phyloP scores from a whole-genome alignment of 2,797 vertebrate species.

The Salarias fasciatus region DNA sequence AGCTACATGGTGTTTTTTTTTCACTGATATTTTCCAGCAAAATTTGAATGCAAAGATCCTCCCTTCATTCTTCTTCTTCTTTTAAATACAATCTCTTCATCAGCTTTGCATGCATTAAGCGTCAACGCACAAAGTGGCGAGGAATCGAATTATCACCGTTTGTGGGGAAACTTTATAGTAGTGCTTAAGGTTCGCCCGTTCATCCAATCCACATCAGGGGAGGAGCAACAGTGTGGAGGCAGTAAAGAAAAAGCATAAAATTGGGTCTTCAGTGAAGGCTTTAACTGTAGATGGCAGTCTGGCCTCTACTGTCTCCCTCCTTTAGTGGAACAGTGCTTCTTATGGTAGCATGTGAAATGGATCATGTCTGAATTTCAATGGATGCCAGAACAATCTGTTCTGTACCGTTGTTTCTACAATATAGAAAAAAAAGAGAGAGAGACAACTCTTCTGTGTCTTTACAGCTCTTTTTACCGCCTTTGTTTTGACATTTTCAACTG shows the following conservation, averaged over 20 bases:
- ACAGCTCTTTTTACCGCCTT: neutral
- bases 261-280: conserved; percentile 5
- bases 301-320: conserved; percentile 31
- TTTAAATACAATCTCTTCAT: neutral
- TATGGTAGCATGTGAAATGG: conserved; percentile 19
- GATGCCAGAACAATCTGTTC: conserved; percentile 20
- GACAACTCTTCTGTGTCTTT: neutral
- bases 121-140: neutral
- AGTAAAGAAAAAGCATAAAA: neutral
- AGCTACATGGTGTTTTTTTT: conserved; percentile 48
- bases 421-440: conserved; percentile 6
- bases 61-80: conserved; percentile 15
- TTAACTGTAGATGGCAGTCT: conserved; percentile 57
- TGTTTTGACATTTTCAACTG: neutral
- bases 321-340: conserved; percentile 28
- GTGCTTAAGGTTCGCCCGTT: conserved; percentile 1
- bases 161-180: neutral
- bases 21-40: conserved; percentile 29
- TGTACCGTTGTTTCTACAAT: conserved; percentile 8
- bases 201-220: neutral
- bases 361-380: conserved; percentile 37
- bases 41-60: conserved; percentile 19
- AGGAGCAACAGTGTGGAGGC: conserved; percentile 15
- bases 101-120: neutral
- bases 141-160: neutral